Base-by-base conservation (phyloP, 2,888 invertebrate genomes). In the Pachymerium ferrugineum region DNA sequence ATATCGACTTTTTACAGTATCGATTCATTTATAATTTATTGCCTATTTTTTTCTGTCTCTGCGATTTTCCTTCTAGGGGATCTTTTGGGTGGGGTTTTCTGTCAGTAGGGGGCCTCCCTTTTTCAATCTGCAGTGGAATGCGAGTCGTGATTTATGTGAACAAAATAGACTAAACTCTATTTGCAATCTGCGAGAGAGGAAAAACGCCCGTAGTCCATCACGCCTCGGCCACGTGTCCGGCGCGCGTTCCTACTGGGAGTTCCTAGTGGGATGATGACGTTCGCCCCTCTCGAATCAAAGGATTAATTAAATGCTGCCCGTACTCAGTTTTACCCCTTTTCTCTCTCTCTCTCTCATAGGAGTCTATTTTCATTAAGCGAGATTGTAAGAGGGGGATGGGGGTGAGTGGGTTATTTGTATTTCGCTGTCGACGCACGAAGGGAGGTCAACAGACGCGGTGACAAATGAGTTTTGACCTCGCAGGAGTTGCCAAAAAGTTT, bases 361-460 rank as follows among this genome's bases (percentile, higher is more conserved):
- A 42, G 47, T 12, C 47, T 47, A 47, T 47, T 47, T 47, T 47
- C 47, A 47, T 47, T 47, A 47, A 47, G 47, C 19, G 22, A n/a
- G n/a, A n/a, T n/a, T n/a, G n/a, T n/a, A n/a, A n/a, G n/a, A n/a
- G n/a, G n/a, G n/a, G n/a, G n/a, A n/a, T n/a, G 22, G 47, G 12
- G 47, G 47, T 19, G 19, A 22, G 47, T 22, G 47, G 14, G 42
- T 47, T 47, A 47, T 47, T 47, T 47, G 47, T 47, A 47, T 47
- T 47, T 47, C 47, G 47, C 47, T 47, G 47, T 47, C 47, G 47
- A 47, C 47, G 47, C 47, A 22, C 47, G 47, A 47, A 47, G 47
- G 47, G 47, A 47, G 47, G 47, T 47, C 47, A 47, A 47, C 47
- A 47, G 47, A 47, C 47, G 47, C 47, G 47, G 47, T 47, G 47